These are phyloP conservation scores for Euplagia quadripunctaria DNA, from an alignment of 2,888 invertebrate species.

Conservation along the genomic window DNA sequence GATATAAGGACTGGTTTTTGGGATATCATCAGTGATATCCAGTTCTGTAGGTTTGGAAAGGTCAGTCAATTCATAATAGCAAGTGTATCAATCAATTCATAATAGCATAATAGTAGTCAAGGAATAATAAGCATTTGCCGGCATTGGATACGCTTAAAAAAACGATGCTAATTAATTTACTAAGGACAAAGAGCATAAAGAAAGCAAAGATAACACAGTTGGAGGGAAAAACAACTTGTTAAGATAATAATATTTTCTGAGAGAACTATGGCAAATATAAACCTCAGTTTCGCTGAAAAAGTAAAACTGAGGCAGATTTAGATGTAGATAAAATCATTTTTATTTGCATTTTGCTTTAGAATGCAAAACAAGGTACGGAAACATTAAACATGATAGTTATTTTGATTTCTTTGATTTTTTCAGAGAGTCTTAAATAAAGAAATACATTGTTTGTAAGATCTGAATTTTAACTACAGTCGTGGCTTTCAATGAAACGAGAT, in stretches of 20 bases:
- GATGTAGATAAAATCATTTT: conserved; percentile 6
- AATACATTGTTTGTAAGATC: background rate
- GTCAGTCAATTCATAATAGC: too few relatives aligned
- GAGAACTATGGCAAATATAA: conserved; percentile 1
- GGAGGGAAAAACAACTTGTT: background rate
- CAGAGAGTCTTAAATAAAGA: background rate
- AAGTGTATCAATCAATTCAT: too few relatives aligned
- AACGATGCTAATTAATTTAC: background rate
- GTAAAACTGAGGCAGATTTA: conserved; percentile 6
- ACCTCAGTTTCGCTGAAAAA: conserved; percentile 8
- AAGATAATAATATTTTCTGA: background rate
- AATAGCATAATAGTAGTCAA: too few relatives aligned
- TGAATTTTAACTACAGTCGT: background rate
- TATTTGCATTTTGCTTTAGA: background rate
- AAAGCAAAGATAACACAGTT: background rate
- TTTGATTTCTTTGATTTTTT: conserved; percentile 4
- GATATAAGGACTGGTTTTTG: too few relatives aligned
- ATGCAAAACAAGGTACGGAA: conserved; percentile 16
- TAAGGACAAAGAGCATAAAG: background rate
- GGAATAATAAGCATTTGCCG: background rate
- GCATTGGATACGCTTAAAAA: background rate
- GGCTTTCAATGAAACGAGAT: background rate
- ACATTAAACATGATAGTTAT: conserved; percentile 19
- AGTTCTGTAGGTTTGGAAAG: too few relatives aligned
- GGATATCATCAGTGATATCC: too few relatives aligned